Base-by-base conservation (phyloP, 2,797 vertebrate genomes). In the Sphaeramia orbicularis region DNA sequence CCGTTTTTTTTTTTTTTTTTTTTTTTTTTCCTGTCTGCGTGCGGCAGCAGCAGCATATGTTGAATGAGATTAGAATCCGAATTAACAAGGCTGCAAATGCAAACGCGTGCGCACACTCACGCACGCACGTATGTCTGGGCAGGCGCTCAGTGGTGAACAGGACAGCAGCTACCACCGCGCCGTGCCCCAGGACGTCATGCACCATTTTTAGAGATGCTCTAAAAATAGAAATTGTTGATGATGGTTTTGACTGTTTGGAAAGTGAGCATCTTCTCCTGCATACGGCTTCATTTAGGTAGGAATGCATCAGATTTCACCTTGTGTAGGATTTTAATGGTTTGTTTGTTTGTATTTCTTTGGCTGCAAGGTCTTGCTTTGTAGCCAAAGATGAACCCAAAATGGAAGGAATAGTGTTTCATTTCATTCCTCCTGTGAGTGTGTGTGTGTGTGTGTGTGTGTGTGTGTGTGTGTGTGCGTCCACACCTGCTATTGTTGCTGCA, bases 151-250 rank as follows among this genome's bases (percentile, higher is more conserved):
- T n/a, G n/a, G n/a, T n/a, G n/a, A n/a, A n/a, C n/a, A n/a, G n/a
- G n/a, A n/a, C n/a, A n/a, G n/a, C n/a, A n/a, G n/a, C n/a, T n/a
- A n/a, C 42, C 78, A n/a, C 58, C 48, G 61, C 71, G 62, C n/a
- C 66, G 41, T 74, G 79, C 82, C 86, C 81, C 81, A 49, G 86
- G 85, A 91, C 87, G 88, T 91, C 90, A 88, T 85, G 84, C 89
- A 87, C 81, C 87, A 89, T 86, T 91, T 91, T 91, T 89, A 88
- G 87, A 80, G 83, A 78, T 16, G 68, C 45, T 71, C 90, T 88
- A 91, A 78, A 91, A 92, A 91, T 91, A 91, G 88, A 85, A 48
- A 24, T 12, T 41, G 65, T 79, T 59, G 62, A 76, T 79, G 71
- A 83, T 73, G 85, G 51, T 62, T 84, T 36, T 36, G 74, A 71